Conservation (phyloP, 2,797 vertebrate species). For the Mormyrops boulengeri region DNA sequence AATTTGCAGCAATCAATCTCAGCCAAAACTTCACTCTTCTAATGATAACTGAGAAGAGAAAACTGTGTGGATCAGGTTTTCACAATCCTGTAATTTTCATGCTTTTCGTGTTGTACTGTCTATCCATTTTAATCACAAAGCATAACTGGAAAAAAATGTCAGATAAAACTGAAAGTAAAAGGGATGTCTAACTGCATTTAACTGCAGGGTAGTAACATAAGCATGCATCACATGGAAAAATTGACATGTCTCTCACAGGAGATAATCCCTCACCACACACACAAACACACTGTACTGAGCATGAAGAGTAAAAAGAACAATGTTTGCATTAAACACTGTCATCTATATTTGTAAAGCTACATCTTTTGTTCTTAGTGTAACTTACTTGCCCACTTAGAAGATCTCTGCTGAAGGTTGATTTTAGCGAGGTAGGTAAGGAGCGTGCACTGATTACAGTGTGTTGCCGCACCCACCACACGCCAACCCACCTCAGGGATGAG, state of each 20-base stretch:
- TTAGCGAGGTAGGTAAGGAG: background rate
- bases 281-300: background rate
- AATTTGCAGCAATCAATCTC: constrained; percentile 42
- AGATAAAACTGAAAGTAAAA: background rate
- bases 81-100: constrained; percentile 27
- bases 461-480: background rate
- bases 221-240: background rate
- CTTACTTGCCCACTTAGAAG: background rate
- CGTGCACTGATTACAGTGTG: background rate
- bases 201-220: background rate
- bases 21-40: constrained; percentile 34
- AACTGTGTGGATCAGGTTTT: constrained; percentile 32
- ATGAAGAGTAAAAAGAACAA: background rate
- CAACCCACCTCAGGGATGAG: background rate
- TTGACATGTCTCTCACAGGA: background rate
- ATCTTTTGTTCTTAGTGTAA: background rate
- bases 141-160: background rate
- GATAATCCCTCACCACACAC: background rate
- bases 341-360: background rate
- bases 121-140: constrained; percentile 22
- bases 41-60: constrained; percentile 40
- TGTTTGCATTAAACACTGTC: background rate
- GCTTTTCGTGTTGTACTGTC: constrained; percentile 35
- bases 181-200: background rate
- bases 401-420: background rate